Evolutionary conservation across 1,140 invertebrate species (phyloP).

Genomic region (Mylabris phalerata): DNA sequence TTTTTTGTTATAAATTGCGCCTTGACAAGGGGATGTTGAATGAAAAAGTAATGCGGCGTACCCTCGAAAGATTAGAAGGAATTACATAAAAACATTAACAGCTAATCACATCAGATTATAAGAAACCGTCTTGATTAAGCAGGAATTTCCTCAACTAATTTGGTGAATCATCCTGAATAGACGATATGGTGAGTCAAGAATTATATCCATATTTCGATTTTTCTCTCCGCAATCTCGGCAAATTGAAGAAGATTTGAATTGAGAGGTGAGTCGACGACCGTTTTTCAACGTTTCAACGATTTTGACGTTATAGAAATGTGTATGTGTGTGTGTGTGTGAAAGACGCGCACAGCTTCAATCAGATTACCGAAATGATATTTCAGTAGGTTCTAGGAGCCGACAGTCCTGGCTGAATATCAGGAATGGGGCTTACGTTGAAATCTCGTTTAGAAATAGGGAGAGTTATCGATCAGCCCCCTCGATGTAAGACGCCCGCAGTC

Average conservation of each 20-base stretch:
- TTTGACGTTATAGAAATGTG: background rate
- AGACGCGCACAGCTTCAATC: constrained; percentile 19
- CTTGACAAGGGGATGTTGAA: too few species aligned
- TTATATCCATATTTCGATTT: background rate
- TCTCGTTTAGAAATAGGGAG: constrained; percentile 33
- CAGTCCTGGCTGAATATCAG: constrained; percentile 25
- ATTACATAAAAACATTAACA: constrained; percentile 16
- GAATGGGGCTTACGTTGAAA: constrained; percentile 29
- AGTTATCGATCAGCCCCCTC: constrained; percentile 31
- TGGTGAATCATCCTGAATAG: background rate
- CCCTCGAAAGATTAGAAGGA: constrained; percentile 7
- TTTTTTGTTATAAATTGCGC: too few species aligned
- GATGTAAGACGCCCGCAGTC: constrained; percentile 34
- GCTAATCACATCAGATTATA: constrained; percentile 15
- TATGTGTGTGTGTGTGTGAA: background rate
- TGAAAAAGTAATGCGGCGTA: constrained; percentile 6
- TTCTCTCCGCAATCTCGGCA: background rate
- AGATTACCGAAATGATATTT: constrained; percentile 32
- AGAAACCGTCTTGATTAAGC: constrained; percentile 15
- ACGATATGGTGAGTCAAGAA: background rate
- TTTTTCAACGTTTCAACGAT: background rate
- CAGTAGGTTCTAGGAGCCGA: constrained; percentile 10
- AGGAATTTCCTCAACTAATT: constrained; percentile 9
- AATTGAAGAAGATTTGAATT: background rate
- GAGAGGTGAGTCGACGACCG: background rate